These are phyloP conservation scores for Drosophila mettleri DNA, from an alignment of 2,888 invertebrate species.

Conservation along the genomic window DNA sequence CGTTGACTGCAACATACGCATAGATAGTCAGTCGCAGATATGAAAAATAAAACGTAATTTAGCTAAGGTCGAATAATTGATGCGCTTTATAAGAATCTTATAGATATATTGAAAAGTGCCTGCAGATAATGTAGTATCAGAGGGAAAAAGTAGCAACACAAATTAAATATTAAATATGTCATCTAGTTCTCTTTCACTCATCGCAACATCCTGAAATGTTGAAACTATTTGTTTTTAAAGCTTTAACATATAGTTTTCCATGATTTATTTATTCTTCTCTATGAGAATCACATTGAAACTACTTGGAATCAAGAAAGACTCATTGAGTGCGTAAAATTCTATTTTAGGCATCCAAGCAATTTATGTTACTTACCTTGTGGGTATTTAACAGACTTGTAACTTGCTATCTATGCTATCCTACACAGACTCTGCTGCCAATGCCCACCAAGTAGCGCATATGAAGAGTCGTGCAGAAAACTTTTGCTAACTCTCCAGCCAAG, in stretches of 20 bases:
- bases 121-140: too few species aligned
- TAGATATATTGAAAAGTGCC: too few species aligned
- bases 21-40: constrained; percentile 47
- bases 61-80: constrained; percentile 15
- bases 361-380: constrained; percentile 35
- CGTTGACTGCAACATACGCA: constrained; percentile 38
- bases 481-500: constrained; percentile 42
- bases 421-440: constrained; percentile 23
- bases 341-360: neutral
- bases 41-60: neutral
- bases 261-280: neutral
- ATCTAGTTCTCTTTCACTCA: neutral
- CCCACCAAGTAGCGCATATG: constrained; percentile 51
- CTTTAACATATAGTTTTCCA: neutral
- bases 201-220: too few species aligned
- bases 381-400: constrained; percentile 48
- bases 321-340: neutral
- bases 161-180: neutral
- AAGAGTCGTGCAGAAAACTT: constrained; percentile 28
- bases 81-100: too few species aligned
- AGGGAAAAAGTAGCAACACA: neutral
- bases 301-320: neutral
- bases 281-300: neutral
- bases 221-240: too few species aligned
- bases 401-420: constrained; percentile 45